phyloP scores from a whole-genome alignment of 2,797 vertebrate genomes.

The Pteronotus mesoamericanus region DNA sequence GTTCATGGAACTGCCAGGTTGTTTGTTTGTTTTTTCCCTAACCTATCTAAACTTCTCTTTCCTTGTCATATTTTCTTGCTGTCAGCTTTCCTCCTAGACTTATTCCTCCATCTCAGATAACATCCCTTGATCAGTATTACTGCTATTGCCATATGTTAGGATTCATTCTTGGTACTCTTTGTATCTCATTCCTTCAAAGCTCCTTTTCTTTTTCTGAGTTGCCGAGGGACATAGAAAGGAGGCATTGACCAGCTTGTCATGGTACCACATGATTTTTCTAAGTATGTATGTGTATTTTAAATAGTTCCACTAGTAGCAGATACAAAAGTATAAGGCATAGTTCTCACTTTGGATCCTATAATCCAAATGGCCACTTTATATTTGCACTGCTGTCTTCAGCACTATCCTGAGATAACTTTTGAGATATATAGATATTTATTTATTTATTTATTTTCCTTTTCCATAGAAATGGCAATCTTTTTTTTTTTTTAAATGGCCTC shows the following conservation, averaged over 20 bases:
- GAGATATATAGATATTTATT: not conserved
- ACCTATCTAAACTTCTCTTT: not conserved
- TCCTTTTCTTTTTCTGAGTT: not conserved
- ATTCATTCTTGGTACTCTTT: not conserved
- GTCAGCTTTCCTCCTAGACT: not conserved
- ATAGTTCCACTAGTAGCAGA: not conserved
- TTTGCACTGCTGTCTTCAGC: constrained; percentile 9
- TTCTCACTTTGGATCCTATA: constrained; percentile 14
- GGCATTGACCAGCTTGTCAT: not conserved
- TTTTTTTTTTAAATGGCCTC: no score
- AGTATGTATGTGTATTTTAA: not conserved
- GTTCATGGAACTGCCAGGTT: not conserved
- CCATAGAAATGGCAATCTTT: not conserved
- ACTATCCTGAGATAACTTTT: not conserved
- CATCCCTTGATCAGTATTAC: not conserved
- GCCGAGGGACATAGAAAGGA: not conserved
- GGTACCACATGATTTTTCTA: not conserved
- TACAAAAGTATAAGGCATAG: not conserved
- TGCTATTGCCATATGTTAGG: not conserved
- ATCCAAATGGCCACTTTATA: not conserved
- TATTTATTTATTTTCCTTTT: not conserved
- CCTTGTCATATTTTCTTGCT: not conserved
- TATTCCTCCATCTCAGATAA: not conserved
- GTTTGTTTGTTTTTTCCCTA: not conserved
- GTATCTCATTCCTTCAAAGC: not conserved